Evolutionary conservation across 2,113 vertebrate genomes (phyloP), one percentile per base, ranked within the genome.

Genomic region (Aegotheles bennettii): DNA sequence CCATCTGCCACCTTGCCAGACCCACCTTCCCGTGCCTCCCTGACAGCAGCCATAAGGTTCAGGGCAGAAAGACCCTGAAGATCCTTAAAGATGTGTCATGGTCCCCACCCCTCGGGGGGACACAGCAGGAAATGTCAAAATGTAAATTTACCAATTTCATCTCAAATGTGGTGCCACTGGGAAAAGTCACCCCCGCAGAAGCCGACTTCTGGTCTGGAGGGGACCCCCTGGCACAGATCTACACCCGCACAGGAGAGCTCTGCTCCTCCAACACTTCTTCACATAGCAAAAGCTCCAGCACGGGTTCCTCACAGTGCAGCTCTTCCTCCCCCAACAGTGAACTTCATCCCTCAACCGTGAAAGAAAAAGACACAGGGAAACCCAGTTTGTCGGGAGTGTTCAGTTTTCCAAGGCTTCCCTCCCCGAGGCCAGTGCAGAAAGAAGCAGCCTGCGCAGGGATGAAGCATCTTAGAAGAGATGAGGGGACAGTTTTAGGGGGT

Each of bases 1-100:
- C 99, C 90, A 99, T 99, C 96, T 98, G 98, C 92, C 98, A 99
- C 94, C 97, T 99, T 1, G 98, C 98, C 75, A 98, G 97, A 61
- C 98, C 99, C 75, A 98, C 98, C 43, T 98, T 98, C 92, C 97
- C 97, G 0, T 89, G 94, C 26, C 71, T 73, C 38, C 84, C 95
- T 59, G 97, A 98, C 63, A 81, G 82, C 82, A 48, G 91, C 21
- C 1, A 0, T 12, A 86, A 56, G 21, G 56, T 11, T 51, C 95
- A 93, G 78, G 90, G 93, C 23, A 84, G 61, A 43, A 94, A 19
- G 50, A 95, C 84, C 65, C 64, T 81, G 69, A 91, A 97, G 36
- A 42, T 28, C 7, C 87, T 70, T 20, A 95, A 96, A 71, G 94
- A 80, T 1, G 16, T 81, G 35, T 68, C 81, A 53, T n/a, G 85